Evolutionary conservation across 2,888 invertebrate species (phyloP).

Genomic region (Lithosia quadra): DNA sequence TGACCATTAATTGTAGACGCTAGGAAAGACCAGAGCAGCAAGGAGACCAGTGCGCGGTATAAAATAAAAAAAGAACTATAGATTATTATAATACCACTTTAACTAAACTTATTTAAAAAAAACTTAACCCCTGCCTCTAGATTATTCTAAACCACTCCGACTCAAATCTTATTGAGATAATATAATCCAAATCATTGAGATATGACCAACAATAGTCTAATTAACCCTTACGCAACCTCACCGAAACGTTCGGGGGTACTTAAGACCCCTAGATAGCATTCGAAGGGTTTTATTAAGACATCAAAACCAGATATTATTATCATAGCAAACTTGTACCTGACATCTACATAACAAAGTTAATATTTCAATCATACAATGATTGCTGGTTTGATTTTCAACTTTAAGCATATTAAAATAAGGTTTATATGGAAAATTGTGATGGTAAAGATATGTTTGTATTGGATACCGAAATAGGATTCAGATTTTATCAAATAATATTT

Average conservation of each 20-base stretch:
- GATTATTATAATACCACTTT: no score
- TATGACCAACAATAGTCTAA: conserved; percentile 46
- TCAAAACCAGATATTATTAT: conserved; percentile 72
- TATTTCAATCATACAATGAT: not conserved
- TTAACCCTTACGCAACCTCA: conserved; percentile 51
- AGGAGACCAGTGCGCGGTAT: no score
- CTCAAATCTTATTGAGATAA: conserved; percentile 14
- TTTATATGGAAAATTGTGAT: not conserved
- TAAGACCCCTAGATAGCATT: conserved; percentile 54
- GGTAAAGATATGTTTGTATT: conserved; percentile 27
- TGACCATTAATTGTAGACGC: no score
- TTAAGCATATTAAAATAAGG: conserved; percentile 26
- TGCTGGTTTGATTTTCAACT: conserved; percentile 43
- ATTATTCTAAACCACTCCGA: not conserved
- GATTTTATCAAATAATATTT: conserved; percentile 60
- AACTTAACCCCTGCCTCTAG: not conserved
- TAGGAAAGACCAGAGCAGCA: no score
- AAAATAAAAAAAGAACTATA: no score
- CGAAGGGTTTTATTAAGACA: conserved; percentile 71
- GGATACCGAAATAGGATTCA: conserved; percentile 37
- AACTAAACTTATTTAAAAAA: not conserved
- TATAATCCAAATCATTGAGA: conserved; percentile 13
- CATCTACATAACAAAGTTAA: conserved; percentile 57
- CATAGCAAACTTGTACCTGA: conserved; percentile 70
- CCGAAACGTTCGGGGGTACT: conserved; percentile 44